Base-by-base conservation (phyloP, 2,113 vertebrate genomes). In the Pterocles gutturalis region DNA sequence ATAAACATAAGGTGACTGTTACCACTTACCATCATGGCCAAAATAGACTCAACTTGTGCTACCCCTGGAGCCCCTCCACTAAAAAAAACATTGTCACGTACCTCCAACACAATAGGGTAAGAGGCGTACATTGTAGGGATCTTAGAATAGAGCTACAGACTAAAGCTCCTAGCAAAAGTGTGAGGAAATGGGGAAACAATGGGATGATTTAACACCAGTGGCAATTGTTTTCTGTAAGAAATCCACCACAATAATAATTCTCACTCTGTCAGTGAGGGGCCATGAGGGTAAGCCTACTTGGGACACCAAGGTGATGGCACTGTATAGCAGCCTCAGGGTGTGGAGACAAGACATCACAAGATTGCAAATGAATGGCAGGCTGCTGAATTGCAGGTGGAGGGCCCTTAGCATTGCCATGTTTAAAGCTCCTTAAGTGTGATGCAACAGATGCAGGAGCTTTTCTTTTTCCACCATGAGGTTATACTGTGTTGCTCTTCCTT, bases 361-460 rank as follows among this genome's bases (percentile, higher is more conserved):
- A 7, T 13, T 33, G 5, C 5, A 76, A 88, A 46, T 12, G 11
- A 76, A 58, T 3, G 12, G 6, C 7, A 29, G 11, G 7, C 9
- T 69, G 36, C 25, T 0, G 2, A 79, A 11, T 22, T 24, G 10
- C 19, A 54, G 13, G 9, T 46, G 11, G 4, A 46, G 26, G 18
- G 2, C 22, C 11, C 36, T 43, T 71, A 66, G 19, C 10, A 31
- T 12, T 43, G 43, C 4, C 10, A 41, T 29, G 29, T 83, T 53
- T 75, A 54, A 73, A 70, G 9, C 26, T 55, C 12, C 14, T 29
- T 19, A 29, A 58, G 2, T 24, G 25, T 36, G 4, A 10, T 46
- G 4, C 8, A 69, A 54, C 5, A 49, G 12, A 4, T 26, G 16
- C 4, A 71, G 38, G 0, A 83, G 4, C 4, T 3, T 28, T 51